Base-by-base conservation (phyloP, 1,140 invertebrate species). In the Rhizoglyphus robini region DNA sequence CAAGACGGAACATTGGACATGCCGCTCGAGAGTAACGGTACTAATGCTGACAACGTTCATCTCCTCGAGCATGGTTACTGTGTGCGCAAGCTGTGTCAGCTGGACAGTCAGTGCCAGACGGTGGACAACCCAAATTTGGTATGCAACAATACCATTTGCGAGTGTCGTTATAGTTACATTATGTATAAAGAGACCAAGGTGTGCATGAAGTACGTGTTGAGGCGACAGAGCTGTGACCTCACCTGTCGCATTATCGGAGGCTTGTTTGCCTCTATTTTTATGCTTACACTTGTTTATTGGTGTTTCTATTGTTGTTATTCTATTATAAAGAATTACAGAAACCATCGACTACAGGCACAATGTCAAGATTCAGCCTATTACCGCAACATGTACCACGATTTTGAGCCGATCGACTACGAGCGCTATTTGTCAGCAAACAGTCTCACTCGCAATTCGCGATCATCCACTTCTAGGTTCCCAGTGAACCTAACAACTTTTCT, bases 301-400 rank as follows among this genome's bases (percentile, higher is more conserved):
- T 64, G 63, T 38, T 64, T 64, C 41, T 64, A 64, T 38, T 64
- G 63, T 27, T 64, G 63, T 38, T 48, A 49, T 36, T 48, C 63
- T 1, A 51, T 64, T 2, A 34, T 64, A 1, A 64, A 64, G 46
- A 64, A 64, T 57, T 64, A 23, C 41, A 29, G 27, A 27, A 3
- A 60, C 29, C 58, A 60, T 46, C 3, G 27, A n/a, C 27, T 41
- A 18, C 8, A 41, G 8, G 36, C 18, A 41, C 36, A 8, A 41
- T 41, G 36, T 41, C 36, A 8, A 8, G 36, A 41, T 8, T 41
- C 36, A 41, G n/a, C n/a, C n/a, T n/a, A n/a, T n/a, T n/a, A n/a
- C n/a, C n/a, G n/a, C 36, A 41, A 41, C 23, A 54, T 23, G 8
- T 54, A 54, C 51, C 23, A 54, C 51, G 51, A 54, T 32, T 54